Evolutionary conservation across 1,140 invertebrate genomes (phyloP), one percentile per base, ranked within the genome.

Genomic region (Drosophila ercepeae): DNA sequence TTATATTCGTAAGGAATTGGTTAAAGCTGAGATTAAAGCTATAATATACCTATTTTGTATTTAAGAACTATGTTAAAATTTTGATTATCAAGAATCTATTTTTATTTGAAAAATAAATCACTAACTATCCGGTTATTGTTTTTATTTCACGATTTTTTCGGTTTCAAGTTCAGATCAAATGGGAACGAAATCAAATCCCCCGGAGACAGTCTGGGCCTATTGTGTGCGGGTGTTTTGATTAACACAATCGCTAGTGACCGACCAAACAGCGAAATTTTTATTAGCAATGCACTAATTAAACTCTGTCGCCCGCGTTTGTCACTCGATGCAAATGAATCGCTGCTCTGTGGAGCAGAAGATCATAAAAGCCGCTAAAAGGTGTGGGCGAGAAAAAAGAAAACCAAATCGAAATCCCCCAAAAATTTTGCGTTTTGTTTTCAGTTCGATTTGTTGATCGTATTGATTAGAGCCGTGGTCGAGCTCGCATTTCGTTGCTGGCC

Each of bases 261-360:
- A 70, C 72, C 75, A 75, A 82, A 42, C 2, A 18, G 14, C 78
- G 19, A 70, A 72, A 76, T 74, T 65, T 71, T 83, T 89, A 79
- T 89, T 89, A 89, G 83, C 64, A 78, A 89, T 89, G 83, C 83
- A 89, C 83, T 89, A 89, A 89, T 89, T 89, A 89, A 83, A 76
- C 75, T 78, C 60, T 58, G 63, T 76, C 63, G 83, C 75, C 34
- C 44, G 54, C 59, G 55, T 51, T 68, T 78, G 77, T 84, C 81
- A 84, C 72, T 67, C 32, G 49, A 55, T 65, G 57, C 57, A 77
- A 64, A 63, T 63, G 54, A 88, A 77, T 86, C 57, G 73, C 36
- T 73, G 82, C 81, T 84, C 81, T 84, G 81, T 88, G 82, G 81
- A 86, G 76, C 82, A 86, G 59, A 46, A 58, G 69, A 77, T 88